phyloP scores from a whole-genome alignment of 2,797 vertebrate genomes.

The Ataeniobius toweri region DNA sequence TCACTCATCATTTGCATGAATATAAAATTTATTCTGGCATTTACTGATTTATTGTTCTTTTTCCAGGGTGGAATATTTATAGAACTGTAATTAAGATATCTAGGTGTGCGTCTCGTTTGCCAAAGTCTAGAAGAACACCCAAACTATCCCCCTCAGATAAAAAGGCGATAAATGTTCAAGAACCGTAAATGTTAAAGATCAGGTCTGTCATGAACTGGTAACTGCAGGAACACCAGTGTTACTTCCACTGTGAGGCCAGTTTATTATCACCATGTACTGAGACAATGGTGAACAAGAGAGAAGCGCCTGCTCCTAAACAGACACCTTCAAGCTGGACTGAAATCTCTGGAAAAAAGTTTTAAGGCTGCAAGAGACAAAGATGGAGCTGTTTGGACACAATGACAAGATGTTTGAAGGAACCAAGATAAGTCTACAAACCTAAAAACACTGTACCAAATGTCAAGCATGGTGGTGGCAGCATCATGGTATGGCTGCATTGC shows the following conservation, averaged over 20 bases:
- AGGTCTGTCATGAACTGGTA: background rate
- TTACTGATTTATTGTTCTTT: too few species aligned
- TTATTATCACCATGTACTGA: background rate
- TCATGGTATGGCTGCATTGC: background rate
- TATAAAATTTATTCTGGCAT: too few species aligned
- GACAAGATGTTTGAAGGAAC: background rate
- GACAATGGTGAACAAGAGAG: too few species aligned
- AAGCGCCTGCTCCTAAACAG: too few species aligned
- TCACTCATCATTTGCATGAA: background rate
- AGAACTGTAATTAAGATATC: background rate
- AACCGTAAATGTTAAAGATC: background rate
- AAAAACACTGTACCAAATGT: background rate
- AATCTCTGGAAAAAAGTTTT: background rate
- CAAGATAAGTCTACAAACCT: background rate
- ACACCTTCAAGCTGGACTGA: background rate
- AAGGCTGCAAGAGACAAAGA: background rate
- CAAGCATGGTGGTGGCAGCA: background rate
- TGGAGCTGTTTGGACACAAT: background rate
- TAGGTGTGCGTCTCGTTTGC: background rate
- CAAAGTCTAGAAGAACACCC: too few species aligned
- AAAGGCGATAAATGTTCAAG: background rate
- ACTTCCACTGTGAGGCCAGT: background rate
- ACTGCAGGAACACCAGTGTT: background rate
- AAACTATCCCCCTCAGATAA: background rate
- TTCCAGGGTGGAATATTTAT: background rate